Evolutionary conservation across 1,140 invertebrate genomes (phyloP), one percentile per base, ranked within the genome.

Genomic region (Globodera rostochiensis): DNA sequence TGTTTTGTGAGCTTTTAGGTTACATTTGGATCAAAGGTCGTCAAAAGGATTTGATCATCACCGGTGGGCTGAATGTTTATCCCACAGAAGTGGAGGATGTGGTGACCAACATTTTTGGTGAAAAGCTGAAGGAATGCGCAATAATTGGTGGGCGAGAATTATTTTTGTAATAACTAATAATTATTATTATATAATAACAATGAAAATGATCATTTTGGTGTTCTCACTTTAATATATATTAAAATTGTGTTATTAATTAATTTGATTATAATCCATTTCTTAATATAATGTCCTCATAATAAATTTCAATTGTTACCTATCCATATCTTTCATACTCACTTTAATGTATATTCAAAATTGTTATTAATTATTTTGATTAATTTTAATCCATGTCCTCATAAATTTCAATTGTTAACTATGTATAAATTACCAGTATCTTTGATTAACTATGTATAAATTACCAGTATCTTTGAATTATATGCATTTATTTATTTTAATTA

Each of bases 31-130:
- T 88, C 47, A 77, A 86, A 36, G 87, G 88, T 21, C 82, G 87
- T 21, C 73, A 85, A 69, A 89, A 89, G 76, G 88, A 89, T 81
- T 71, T 89, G 74, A 83, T 89, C 53, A 89, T 89, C 46, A 80
- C 75, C 25, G 88, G 88, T n/a, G 88, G 88, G 19, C 77, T 89
- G 45, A 89, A 89, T 82, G 88, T 89, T 64, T 89, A 89, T 67
- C 88, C 88, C 60, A 86, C 87, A 71, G 89, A 89, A 84, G 75
- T 90, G 6, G 88, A 89, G 82, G 89, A 89, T 60, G 73, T 83
- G 50, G 80, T 89, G 36, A 87, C 90, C 67, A 74, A 66, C 53
- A 64, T 78, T 25, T 78, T 78, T 47, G 36, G 86, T 9, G 83
- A 87, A 64, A 67, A 77, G 64, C 84, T 89, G 7, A 81, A 84